A percentile compares a stretch with the other conserved stretches of the same genome.
Evolutionary conservation across 2,888 invertebrate species (phyloP).

Genomic region (Clistopyga incitator): DNA sequence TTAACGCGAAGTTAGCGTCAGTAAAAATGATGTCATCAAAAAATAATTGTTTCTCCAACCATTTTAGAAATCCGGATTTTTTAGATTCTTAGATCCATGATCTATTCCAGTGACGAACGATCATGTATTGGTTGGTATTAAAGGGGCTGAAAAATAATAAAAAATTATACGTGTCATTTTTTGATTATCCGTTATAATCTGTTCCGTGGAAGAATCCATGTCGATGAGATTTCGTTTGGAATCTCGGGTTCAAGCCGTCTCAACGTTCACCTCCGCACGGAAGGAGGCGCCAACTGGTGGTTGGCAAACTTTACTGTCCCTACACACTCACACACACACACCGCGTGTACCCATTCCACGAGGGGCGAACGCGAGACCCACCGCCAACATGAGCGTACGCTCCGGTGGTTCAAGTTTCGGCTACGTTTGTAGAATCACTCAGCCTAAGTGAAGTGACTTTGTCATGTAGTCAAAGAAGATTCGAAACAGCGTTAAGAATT

Average conservation of each 20-base stretch:
- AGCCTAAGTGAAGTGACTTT: slow-evolving; percentile 12
- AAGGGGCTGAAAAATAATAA: not conserved
- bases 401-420: slow-evolving; percentile 24
- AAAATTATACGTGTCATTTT: not conserved
- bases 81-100: too few species aligned
- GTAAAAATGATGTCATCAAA: too few species aligned
- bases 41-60: too few species aligned
- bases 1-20: too few species aligned
- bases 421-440: slow-evolving; percentile 22
- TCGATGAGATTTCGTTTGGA: slow-evolving; percentile 29
- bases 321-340: slow-evolving; percentile 13
- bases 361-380: slow-evolving; percentile 27
- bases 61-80: too few species aligned
- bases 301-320: slow-evolving; percentile 42
- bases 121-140: not conserved
- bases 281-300: slow-evolving; percentile 57
- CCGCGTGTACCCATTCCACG: not conserved
- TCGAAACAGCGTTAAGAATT: not conserved
- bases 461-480: slow-evolving; percentile 7
- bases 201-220: not conserved
- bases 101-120: not conserved
- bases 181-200: not conserved
- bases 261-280: slow-evolving; percentile 10
- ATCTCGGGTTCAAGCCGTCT: slow-evolving; percentile 18
- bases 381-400: slow-evolving; percentile 31